Evolutionary conservation across 2,113 vertebrate genomes (phyloP), one percentile per base, ranked within the genome.

Genomic region (Alouatta palliata): DNA sequence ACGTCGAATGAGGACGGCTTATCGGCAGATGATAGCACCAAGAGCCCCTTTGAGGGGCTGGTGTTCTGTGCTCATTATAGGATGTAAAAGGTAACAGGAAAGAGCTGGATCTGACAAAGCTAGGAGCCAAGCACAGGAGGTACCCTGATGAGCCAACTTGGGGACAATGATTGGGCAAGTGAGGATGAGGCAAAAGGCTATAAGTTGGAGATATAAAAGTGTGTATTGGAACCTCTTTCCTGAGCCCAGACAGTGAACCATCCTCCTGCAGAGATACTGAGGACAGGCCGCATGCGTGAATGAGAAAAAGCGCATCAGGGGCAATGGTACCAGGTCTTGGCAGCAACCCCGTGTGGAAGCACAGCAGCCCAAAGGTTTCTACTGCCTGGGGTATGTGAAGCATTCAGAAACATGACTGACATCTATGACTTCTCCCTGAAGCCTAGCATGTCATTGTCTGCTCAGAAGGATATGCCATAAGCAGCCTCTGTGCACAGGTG

Each of bases 301-400:
- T 14, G 23, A 21, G 3, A 66, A 52, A 27, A 56, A 43, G 27
- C 6, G 9, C 30, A 30, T 7, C 35, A 37, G 23, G 1, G 2
- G 21, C 17, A 17, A 7, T 40, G 8, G 40, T 3, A 3, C 9
- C 7, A 0, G 10, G 37, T 54, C 17, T 84, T 37, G 19, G 30
- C 37, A 2, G 40, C 14, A 23, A n/a, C 20, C 8, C 13, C 35
- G 1, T 0, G 0, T 13, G 21, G 56, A 23, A 32, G 23, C 43
- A 81, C 3, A 4, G 37, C 14, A 27, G n/a, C 40, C 30, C n/a
- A 40, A 54, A 54, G 7, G 2, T 6, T 30, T 47, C 52, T 0
- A 10, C 3, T 19, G 40, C 37, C 16, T 25, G 1, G 1, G 9
- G 8, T 47, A 77, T n/a, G 6, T 2, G 8, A 16, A 8, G 35